Evolutionary conservation across 2,113 vertebrate genomes (phyloP), one percentile per base, ranked within the genome.

Genomic region (Noturus placidus): DNA sequence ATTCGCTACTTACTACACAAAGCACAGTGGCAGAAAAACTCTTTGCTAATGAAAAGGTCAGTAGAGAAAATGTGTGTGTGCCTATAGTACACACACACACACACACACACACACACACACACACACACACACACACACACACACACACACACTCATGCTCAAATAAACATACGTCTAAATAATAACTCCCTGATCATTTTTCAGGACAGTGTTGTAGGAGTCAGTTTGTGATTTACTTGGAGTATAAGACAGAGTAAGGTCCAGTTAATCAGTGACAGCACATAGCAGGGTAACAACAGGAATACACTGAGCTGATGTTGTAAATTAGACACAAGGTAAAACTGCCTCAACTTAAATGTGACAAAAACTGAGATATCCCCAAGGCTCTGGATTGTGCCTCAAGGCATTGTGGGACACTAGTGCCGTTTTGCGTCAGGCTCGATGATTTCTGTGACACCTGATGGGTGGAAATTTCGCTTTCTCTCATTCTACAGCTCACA

Each of bases 1-100:
- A 61, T 86, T 83, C 50, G 76, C 86, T 83, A 76, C 83, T 87
- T 83, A 83, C 86, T 63, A 81, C 38, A 83, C 79, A 76, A 83
- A 87, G 63, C 54, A 86, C 61, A 19, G 6, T 22, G 69, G 80
- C 38, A 83, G 54, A 87, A 70, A 70, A 87, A 63, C 69, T 19
- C 65, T 61, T 46, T 25, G 19, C 54, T 83, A 52, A 87, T 87
- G 69, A 81, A 76, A 70, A 35, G 86, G 86, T 87, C 86, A 87
- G 38, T 14, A 11, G 27, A 87, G 33, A 87, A 61, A 50, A 65
- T 42, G 63, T 69, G 27, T 69, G 27, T 50, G 25, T 67, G 33
- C 8, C 5, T 46, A n/a, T n/a, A n/a, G n/a, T n/a, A 54, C 27
- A 59, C n/a, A 65, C 42, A 59, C 78, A 56, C 42, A 87, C 20